These are phyloP conservation scores for Eudyptes chrysolophus DNA, from an alignment of 2,113 vertebrate genomes.

Conservation along the genomic window DNA sequence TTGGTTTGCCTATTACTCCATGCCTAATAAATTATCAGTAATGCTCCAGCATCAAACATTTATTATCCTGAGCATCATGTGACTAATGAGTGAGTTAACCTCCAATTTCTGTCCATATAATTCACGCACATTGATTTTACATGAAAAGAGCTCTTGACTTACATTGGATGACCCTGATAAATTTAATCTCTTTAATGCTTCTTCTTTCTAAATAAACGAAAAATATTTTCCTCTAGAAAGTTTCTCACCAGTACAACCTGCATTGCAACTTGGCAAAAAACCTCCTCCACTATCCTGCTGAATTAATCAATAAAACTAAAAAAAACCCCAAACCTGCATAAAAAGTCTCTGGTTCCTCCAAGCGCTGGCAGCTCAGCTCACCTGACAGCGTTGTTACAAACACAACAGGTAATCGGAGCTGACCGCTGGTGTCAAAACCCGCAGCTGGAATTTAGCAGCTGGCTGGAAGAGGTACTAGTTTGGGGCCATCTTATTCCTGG, in stretches of 20 bases:
- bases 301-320: neutral
- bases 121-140: slow-evolving; percentile 71
- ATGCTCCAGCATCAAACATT: slow-evolving; percentile 64
- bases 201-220: slow-evolving; percentile 1
- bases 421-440: slow-evolving; percentile 30
- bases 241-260: neutral
- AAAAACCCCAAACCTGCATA: neutral
- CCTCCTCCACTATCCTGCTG: neutral
- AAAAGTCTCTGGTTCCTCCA: neutral
- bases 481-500: neutral
- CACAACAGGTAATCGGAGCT: neutral
- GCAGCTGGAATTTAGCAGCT: neutral
- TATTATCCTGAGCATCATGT: slow-evolving; percentile 63
- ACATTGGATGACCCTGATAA: slow-evolving; percentile 18
- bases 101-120: slow-evolving; percentile 69
- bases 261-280: neutral
- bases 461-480: neutral
- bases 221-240: slow-evolving; percentile 10
- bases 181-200: slow-evolving; percentile 24
- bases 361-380: neutral
- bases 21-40: slow-evolving; percentile 70
- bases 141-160: slow-evolving; percentile 59
- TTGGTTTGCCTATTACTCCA: slow-evolving; percentile 62
- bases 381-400: neutral
- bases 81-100: slow-evolving; percentile 65